Evolutionary conservation across 1,140 invertebrate genomes (phyloP).

Genomic region (Nautilus pompilius): DNA sequence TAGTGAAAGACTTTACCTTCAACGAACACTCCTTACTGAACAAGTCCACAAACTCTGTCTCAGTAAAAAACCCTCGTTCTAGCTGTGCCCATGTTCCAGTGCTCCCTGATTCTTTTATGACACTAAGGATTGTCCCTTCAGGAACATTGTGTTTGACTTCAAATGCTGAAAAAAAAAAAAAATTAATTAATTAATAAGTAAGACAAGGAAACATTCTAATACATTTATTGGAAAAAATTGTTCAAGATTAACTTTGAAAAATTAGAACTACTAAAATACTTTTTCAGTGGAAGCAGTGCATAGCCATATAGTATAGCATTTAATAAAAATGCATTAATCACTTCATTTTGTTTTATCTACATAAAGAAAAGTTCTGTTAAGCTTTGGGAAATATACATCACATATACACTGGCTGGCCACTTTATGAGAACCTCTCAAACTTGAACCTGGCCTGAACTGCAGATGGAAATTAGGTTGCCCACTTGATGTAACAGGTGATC

Average conservation of each 20-base stretch:
- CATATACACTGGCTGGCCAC: too few relatives aligned
- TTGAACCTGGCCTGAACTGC: too few relatives aligned
- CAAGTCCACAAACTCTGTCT: constrained; percentile 37
- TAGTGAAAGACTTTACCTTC: constrained; percentile 37
- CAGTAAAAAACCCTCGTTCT: constrained; percentile 44
- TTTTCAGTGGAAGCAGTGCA: not conserved
- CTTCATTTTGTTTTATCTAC: not conserved
- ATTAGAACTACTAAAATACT: not conserved
- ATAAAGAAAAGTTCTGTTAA: too few relatives aligned
- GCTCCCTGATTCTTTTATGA: constrained; percentile 36
- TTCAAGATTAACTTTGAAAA: not conserved
- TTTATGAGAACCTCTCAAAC: too few relatives aligned
- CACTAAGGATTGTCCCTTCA: constrained; percentile 25
- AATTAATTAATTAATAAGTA: not conserved
- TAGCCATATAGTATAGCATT: not conserved
- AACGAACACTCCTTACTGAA: constrained; percentile 44
- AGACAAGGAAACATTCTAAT: not conserved
- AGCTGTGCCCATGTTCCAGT: constrained; percentile 41
- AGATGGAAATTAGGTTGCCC: too few relatives aligned
- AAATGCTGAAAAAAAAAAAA: constrained; percentile 33
- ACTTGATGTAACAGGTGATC: too few relatives aligned
- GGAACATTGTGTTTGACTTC: constrained; percentile 33
- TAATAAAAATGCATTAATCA: not conserved
- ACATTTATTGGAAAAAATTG: not conserved
- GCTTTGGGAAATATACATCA: too few relatives aligned